Base-by-base conservation (phyloP, 2,888 invertebrate species). In the Eristalis tenax region DNA sequence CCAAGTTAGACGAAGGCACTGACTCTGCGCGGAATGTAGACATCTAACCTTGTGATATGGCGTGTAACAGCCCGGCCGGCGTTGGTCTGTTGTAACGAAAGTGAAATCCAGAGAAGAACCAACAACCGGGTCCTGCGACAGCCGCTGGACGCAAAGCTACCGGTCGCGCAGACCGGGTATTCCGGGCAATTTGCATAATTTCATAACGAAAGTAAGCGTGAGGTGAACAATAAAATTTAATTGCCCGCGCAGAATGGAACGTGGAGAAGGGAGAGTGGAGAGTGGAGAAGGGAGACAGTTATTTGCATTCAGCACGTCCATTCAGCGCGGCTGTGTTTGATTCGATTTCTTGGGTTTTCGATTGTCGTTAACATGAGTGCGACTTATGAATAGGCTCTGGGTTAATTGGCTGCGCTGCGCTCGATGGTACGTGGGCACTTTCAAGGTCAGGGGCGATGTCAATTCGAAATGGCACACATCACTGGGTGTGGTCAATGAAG, bases 21-120 rank as follows among this genome's bases (percentile, higher is more conserved):
- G 28, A 70, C 23, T 71, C 70, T 65, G 26, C 18, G 22, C 40
- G 80, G 80, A 76, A 75, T 79, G 68, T 43, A 56, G 63, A 28
- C 66, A 69, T 68, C 63, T 81, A 85, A 77, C 81, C 74, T 74
- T 77, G 80, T 63, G 66, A 66, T 13, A 61, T 79, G 64, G 43
- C 57, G 74, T 73, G 57, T 57, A 59, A 69, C 18, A 13, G 40
- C 32, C 40, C 18, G 38, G 43, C n/a, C 40, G 69, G 38, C 32
- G 8, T 4, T 4, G 32, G 32, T 32, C 32, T 50, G 35, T 23
- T 68, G 50, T n/a, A 18, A 23, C 50, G 76, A 79, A 81, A 77
- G 85, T 57, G 81, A 85, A 85, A 77, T 81, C 68, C 26, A 6
- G 50, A n/a, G 4, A n/a, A 50, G n/a, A n/a, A 50, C 23, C 26